Evolutionary conservation across 92 coral and sea anemone genomes (phyloP), one percentile per base, ranked within the genome.

Genomic region (Paragorgia papillata): DNA sequence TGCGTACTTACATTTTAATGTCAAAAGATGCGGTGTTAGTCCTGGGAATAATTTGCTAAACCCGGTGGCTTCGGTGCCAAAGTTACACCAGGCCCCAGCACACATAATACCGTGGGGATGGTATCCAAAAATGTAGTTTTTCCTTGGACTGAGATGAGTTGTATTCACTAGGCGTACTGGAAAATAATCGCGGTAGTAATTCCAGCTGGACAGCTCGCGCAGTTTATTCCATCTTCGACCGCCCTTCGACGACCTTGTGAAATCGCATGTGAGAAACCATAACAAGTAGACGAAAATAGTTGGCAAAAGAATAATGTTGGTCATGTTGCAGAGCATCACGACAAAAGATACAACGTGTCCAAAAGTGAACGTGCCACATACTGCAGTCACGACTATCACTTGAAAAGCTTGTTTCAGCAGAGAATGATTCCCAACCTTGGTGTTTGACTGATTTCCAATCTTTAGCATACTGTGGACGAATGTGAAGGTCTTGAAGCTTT

Each of bases 51-150:
- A 74, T 39, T 76, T 77, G 54, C 92, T 85, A 57, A 91, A 94
- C 13, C 92, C 90, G 9, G 97, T 94, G 0, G 98, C 98, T 59
- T 94, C 98, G 1, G 98, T 94, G 19, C 85, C 94, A 55, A 94
- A 94, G 79, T 94, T 94, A 71, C 88, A 74, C 90, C 92, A 94
- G 27, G 98, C 98, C 2, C 98, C 98, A 35, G 89, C 88, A 35
- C 98, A 91, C 98, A 94, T 94, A 2, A 94, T 94, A 1, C 98
- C 98, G 67, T 94, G 98, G 0, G 98, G 98, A 65, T 94, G 98
- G 75, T 94, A 94, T 25, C 98, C 98, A 18, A 94, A 77, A 29
- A 94, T 86, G 66, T 94, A 94, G 85, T 94, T 94, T 63, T 85
- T 84, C 19, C 80, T 85, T 0, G 97, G 92, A 59, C 87, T 88